A percentile compares a stretch with the other conserved stretches of the same genome.
phyloP scores from a whole-genome alignment of 2,888 invertebrate genomes.

The Chrysodeixis includens region DNA sequence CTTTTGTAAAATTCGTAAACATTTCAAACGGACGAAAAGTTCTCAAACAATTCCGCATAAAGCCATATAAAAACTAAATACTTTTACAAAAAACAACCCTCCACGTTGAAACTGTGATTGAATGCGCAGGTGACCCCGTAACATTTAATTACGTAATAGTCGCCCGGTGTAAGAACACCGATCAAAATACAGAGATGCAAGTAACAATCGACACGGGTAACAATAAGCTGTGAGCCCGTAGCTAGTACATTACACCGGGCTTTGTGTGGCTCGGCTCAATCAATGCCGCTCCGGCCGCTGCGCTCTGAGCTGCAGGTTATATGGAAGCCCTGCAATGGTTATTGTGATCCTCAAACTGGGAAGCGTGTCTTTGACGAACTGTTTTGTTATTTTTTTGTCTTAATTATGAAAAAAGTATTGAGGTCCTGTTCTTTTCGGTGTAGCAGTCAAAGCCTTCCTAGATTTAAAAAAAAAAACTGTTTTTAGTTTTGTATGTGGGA shows the following conservation, averaged over 20 bases:
- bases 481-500: too few species aligned
- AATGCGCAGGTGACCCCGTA: background rate
- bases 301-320: conserved; percentile 9
- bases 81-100: background rate
- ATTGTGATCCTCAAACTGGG: background rate
- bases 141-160: conserved; percentile 20
- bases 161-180: conserved; percentile 10
- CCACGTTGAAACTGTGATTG: background rate
- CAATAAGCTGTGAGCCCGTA: conserved; percentile 29
- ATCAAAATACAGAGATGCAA: conserved; percentile 42
- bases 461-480: too few species aligned
- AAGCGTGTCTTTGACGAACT: background rate
- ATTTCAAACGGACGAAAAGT: too few species aligned
- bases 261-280: conserved; percentile 28
- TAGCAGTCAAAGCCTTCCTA: too few species aligned
- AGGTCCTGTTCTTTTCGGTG: too few species aligned
- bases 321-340: conserved; percentile 12
- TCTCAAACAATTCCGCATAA: too few species aligned
- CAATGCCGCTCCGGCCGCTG: conserved; percentile 11
- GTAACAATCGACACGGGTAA: conserved; percentile 34
- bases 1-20: too few species aligned
- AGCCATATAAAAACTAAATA: too few species aligned
- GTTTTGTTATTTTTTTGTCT: too few species aligned
- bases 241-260: conserved; percentile 11
- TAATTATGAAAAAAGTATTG: too few species aligned